Evolutionary conservation across 2,113 vertebrate species (phyloP), one percentile per base, ranked within the genome.

Genomic region (Fregata magnificens): DNA sequence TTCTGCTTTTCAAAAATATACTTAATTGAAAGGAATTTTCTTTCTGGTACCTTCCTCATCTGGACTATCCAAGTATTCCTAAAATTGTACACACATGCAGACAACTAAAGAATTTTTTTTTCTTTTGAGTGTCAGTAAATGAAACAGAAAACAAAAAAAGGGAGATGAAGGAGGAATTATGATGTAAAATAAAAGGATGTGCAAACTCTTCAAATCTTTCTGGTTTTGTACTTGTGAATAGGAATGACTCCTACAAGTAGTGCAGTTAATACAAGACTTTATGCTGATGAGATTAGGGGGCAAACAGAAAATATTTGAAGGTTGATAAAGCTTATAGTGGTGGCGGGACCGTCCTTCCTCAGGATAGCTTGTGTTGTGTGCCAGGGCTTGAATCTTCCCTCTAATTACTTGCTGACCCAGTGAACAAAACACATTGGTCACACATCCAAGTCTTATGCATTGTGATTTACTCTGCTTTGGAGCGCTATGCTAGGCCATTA

Each of bases 381-480:
- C 74, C 58, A 92, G 82, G 78, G 40, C 38, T 94, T 91, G 55
- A 87, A 82, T 67, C 44, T 87, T 90, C 61, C 29, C 29, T 74
- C 44, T 94, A 85, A 95, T 90, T 94, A 88, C 74, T 92, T 94
- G 49, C 78, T 96, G 90, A 95, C 29, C 49, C 66, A 95, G 58
- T 85, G 90, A 90, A 92, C 44, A 90, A 96, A 93, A 90, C 74
- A 95, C 71, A 92, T 82, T 76, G 95, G 96, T 93, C 88, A 95
- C 92, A 85, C 82, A 80, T 72, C 85, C 92, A 85, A 88, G n/a
- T 55, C 85, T 90, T 74, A 45, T 1, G 3, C 1, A 1, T 36
- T 93, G 52, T 92, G 94, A 94, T 95, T 96, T 93, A 93, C 79
- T 80, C 79, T 63, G 72, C 81, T 93, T 72, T 85, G 85, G 38